phyloP scores from a whole-genome alignment of 2,797 vertebrate species.

The Oreochromis mossambicus region DNA sequence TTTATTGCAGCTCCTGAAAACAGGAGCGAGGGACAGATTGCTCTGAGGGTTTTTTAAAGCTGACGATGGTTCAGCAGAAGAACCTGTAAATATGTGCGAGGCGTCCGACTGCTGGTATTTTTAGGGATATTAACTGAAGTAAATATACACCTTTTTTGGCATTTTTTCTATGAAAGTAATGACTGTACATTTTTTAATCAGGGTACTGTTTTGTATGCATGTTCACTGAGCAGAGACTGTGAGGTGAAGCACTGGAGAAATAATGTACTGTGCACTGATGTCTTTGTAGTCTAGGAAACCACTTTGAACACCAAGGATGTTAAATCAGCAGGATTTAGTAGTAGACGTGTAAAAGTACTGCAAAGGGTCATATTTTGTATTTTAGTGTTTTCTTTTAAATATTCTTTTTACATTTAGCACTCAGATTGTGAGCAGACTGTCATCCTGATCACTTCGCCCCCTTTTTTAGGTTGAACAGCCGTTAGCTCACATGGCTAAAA shows the following conservation, averaged over 20 bases:
- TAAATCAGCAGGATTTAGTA: neutral
- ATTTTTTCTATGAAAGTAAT: neutral
- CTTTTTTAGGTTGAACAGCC: neutral
- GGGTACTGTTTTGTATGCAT: conserved; percentile 55
- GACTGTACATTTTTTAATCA: conserved; percentile 35
- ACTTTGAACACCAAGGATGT: neutral
- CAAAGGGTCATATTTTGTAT: neutral
- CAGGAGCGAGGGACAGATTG: neutral
- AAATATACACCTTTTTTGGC: conserved; percentile 28
- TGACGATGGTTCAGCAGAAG: neutral
- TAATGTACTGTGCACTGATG: neutral
- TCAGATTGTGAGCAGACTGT: neutral
- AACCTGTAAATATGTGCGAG: neutral
- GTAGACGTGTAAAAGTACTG: neutral
- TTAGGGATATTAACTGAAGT: conserved; percentile 17
- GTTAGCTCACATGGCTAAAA: fast-evolving
- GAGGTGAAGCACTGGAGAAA: neutral
- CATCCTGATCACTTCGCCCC: neutral
- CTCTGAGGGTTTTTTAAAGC: neutral
- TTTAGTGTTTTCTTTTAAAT: neutral
- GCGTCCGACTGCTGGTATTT: neutral
- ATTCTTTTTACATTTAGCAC: neutral
- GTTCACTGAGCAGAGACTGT: conserved; percentile 2
- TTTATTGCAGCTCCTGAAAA: neutral
- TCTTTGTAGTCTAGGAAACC: neutral